Conservation (phyloP, 92 coral and sea anemone genomes). For the Zoanthus sociatus region DNA sequence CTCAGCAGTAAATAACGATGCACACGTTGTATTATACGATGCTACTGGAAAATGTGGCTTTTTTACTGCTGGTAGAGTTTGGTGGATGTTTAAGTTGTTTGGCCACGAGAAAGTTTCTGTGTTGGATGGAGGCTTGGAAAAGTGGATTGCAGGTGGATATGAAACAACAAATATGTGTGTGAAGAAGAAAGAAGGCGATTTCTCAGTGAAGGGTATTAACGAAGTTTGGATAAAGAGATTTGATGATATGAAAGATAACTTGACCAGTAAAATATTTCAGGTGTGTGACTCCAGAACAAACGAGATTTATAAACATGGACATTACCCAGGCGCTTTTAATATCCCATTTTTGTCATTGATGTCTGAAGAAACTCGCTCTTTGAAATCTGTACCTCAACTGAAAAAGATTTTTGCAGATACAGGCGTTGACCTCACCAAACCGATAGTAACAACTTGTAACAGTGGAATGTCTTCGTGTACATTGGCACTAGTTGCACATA, state of each 20-base stretch:
- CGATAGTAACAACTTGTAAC: conserved; percentile 71
- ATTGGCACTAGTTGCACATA: conserved; percentile 72
- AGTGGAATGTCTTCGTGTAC: conserved; percentile 83
- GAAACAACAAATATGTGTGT: conserved; percentile 74
- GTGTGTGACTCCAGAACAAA: conserved; percentile 68
- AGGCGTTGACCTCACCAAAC: conserved; percentile 74
- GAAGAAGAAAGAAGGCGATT: conserved; percentile 74
- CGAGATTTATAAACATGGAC: conserved; percentile 56
- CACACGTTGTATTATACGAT: conserved; percentile 76
- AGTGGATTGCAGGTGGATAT: conserved; percentile 79
- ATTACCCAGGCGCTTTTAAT: conserved; percentile 83
- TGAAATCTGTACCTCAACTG: conserved; percentile 67
- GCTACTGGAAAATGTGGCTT: conserved; percentile 76
- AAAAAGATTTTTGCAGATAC: conserved; percentile 70
- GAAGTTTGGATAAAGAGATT: conserved; percentile 59
- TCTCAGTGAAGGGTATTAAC: conserved; percentile 52
- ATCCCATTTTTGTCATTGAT: conserved; percentile 67
- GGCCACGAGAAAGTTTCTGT: conserved; percentile 86
- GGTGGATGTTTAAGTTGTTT: conserved; percentile 86
- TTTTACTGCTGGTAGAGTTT: conserved; percentile 77
- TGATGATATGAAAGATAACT: conserved; percentile 78
- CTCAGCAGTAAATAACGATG: conserved; percentile 69
- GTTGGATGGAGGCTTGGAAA: conserved; percentile 84
- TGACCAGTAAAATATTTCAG: conserved; percentile 57
- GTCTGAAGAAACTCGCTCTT: conserved; percentile 54